These are phyloP conservation scores for Vulpes vulpes DNA, from an alignment of 2,113 vertebrate genomes.

Conservation along the genomic window DNA sequence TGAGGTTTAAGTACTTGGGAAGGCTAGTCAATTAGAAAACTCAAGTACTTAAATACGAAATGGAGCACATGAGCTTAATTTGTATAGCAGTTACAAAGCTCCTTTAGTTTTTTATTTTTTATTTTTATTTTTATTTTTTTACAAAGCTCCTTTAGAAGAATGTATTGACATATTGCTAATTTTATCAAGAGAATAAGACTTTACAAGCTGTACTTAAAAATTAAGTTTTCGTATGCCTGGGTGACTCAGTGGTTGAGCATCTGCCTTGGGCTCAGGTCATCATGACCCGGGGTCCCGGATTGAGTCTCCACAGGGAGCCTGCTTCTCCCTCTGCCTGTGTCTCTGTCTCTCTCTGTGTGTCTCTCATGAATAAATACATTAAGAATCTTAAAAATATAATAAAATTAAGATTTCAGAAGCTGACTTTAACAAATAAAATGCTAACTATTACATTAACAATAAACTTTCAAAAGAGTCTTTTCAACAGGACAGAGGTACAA, in stretches of 20 bases:
- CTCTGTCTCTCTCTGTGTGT: no score
- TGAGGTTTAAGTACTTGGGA: background rate
- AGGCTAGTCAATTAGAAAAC: background rate
- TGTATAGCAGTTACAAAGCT: conserved; percentile 10
- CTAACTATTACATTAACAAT: conserved; percentile 19
- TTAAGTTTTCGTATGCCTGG: no score
- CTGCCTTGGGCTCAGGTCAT: no score
- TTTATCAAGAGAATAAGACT: conserved; percentile 30
- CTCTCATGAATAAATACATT: no score
- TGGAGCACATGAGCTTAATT: background rate
- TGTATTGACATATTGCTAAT: background rate
- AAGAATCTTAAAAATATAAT: no score
- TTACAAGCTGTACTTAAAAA: background rate
- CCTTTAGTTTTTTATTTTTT: background rate
- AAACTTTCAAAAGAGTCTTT: background rate
- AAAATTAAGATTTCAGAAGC: background rate
- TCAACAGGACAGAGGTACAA: background rate
- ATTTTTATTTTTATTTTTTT: background rate
- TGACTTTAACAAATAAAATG: background rate
- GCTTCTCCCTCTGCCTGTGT: no score
- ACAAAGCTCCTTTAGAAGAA: conserved; percentile 30
- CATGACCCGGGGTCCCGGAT: no score
- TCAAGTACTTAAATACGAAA: conserved; percentile 13
- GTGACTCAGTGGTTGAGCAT: no score
- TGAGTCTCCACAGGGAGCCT: no score